Percentiles rank a stretch among this genome's conserved stretches.
These are phyloP conservation scores for Palythoa grandis DNA, from an alignment of 92 coral and sea anemone species.

Conservation along the genomic window DNA sequence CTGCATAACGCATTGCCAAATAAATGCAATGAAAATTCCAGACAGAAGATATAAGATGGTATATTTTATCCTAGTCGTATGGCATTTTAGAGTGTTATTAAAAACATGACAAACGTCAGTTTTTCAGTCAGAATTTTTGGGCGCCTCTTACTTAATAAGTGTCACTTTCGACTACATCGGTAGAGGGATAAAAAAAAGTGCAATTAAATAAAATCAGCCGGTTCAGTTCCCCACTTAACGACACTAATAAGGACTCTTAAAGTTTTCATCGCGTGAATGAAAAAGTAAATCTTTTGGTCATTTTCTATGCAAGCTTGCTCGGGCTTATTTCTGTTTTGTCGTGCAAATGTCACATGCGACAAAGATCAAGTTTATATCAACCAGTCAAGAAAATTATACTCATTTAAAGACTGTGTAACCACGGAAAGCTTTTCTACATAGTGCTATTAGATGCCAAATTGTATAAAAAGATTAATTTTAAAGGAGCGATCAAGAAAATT, in stretches of 20 bases:
- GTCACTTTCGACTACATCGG: background rate
- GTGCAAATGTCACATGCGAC: background rate
- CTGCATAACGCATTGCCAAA: background rate
- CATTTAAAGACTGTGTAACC: background rate
- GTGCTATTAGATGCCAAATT: conserved; percentile 16
- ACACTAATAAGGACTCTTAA: conserved; percentile 12
- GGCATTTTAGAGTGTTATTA: background rate
- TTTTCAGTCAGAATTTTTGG: background rate
- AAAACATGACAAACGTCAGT: background rate
- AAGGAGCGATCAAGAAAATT: conserved; percentile 25
- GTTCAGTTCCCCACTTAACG: background rate
- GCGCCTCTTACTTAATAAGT: background rate
- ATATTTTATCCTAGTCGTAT: background rate
- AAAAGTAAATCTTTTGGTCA: background rate
- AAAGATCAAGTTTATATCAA: conserved; percentile 20
- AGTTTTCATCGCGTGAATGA: conserved; percentile 32
- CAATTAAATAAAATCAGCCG: background rate
- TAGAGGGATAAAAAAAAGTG: background rate
- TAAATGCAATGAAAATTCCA: background rate
- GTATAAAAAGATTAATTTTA: conserved; percentile 21
- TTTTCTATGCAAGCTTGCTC: background rate
- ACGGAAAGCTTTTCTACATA: background rate
- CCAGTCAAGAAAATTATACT: background rate
- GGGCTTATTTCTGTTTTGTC: background rate
- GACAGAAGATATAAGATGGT: background rate